Base-by-base conservation (phyloP, 2,113 vertebrate species). In the Archilochus colubris region DNA sequence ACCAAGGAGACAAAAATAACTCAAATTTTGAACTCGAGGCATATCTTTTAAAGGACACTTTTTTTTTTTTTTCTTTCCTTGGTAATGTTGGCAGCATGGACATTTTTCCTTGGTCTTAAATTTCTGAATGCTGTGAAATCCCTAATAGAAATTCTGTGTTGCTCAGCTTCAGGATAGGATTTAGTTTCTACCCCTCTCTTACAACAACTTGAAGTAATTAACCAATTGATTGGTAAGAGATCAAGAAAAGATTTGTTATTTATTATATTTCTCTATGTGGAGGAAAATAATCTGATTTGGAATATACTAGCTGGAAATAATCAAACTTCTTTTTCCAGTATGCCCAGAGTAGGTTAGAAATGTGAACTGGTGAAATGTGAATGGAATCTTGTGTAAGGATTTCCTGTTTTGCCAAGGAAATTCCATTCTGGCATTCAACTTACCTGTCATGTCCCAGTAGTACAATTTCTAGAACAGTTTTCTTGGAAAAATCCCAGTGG, bases 11-110 rank as follows among this genome's bases (percentile, higher is more conserved):
- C 62, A 3, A 18, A 82, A 68, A 64, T 9, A 76, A 55, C 68
- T 85, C 3, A 0, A 3, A 40, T 40, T 40, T 40, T 40, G 21
- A 46, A 14, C 50, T 53, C 66, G 10, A 67, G 12, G 31, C 3
- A 0, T 28, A 3, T 4, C 19, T 63, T 79, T 53, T 18, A 50
- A 85, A 73, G 21, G 19, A 15, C 1, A 3, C 5, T 48, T 20
- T 9, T 9, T 48, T 48, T 48, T 48, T 21, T 48, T 48, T 48
- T 48, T 48, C 21, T 48, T 21, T 4, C 9, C 7, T 48, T 48
- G 16, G 20, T 50, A 3, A 3, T 40, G 8, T 23, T 88, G 59
- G 16, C 55, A 77, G 8, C 5, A 2, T 14, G 30, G 50, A 8
- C 10, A 5, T 4, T n/a, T 79, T 82, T 61, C 12, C 23, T 64